Base-by-base conservation (phyloP, 2,888 invertebrate species). In the Orchesellides sinensis region DNA sequence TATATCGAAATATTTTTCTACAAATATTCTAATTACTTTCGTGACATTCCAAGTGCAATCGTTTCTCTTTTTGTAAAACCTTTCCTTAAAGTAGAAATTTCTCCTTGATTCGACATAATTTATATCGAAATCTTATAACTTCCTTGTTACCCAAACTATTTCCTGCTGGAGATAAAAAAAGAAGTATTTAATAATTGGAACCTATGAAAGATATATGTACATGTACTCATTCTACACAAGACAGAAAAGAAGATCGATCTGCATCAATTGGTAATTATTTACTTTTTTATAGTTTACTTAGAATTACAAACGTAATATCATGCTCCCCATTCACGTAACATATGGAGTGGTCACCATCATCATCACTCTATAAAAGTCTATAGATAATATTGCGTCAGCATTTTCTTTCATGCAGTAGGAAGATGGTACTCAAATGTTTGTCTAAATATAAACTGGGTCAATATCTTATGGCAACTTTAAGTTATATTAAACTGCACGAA, bases 381-480 rank as follows among this genome's bases (percentile, higher is more conserved):
- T n/a, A n/a, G n/a, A n/a, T n/a, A n/a, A n/a, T n/a, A n/a, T 54
- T 54, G 12, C 21, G 25, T 25, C 54, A 54, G 54, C 25, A 21
- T 4, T 17, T 8, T 17, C 10, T 14, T n/a, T n/a, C 23, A 54
- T 54, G 21, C 23, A 54, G 23, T 8, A 23, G 3, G 47, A 47
- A n/a, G 49, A 49, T 19, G 49, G 6, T 8, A 8, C 49, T 21
- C 59, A 59, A 59, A 32, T 59, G 17, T 59, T 59, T 59, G 59
- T 59, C 59, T 59, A 59, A 32, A 59, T 59, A 59, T 59, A 59
- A 56, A 32, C 59, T 59, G 59, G 59, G 59, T 59, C 59, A 59
- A 59, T 29, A 59, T 29, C 59, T 59, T 29, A 54, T 23, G 54
- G 10, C 12, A 21, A 10, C 52, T 4, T 52, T 52, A 29, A 61